Percentiles rank a stretch among this genome's conserved stretches.
Evolutionary conservation across 2,888 invertebrate species (phyloP).

Genomic region (Drosophila demipolita): DNA sequence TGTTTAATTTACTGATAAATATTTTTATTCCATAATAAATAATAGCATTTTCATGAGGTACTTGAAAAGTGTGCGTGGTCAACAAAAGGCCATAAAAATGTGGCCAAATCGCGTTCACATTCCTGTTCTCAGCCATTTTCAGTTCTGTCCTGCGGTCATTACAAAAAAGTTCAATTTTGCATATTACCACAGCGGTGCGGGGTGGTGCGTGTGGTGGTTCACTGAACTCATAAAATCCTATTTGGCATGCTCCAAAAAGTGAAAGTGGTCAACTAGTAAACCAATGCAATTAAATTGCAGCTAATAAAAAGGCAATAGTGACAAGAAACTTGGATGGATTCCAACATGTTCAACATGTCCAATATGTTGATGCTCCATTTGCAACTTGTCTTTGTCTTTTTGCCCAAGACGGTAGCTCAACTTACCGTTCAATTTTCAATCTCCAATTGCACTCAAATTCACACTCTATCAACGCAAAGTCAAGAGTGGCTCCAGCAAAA

Average conservation of each 20-base stretch:
- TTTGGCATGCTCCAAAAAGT: slow-evolving; percentile 58
- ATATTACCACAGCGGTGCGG: slow-evolving; percentile 47
- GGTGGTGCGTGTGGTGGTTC: slow-evolving; percentile 43
- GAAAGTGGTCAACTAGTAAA: slow-evolving; percentile 74
- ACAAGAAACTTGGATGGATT: slow-evolving; percentile 35
- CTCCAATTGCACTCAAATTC: slow-evolving; percentile 53
- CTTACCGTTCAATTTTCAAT: slow-evolving; percentile 58
- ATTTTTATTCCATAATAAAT: slow-evolving; percentile 77
- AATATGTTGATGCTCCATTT: slow-evolving; percentile 1
- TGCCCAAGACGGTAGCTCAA: slow-evolving; percentile 33
- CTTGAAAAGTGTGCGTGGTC: slow-evolving; percentile 45
- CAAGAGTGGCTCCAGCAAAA: slow-evolving; percentile 11
- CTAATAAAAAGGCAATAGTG: slow-evolving; percentile 68
- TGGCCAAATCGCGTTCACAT: slow-evolving; percentile 47
- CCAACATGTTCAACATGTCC: slow-evolving; percentile 28
- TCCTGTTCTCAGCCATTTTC: slow-evolving; percentile 47
- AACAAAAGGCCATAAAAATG: slow-evolving; percentile 61
- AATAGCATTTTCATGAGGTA: slow-evolving; percentile 72
- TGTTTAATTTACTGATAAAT: slow-evolving; percentile 81
- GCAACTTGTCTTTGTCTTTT: slow-evolving; percentile 40
- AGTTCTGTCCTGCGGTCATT: slow-evolving; percentile 79
- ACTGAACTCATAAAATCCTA: slow-evolving; percentile 69
- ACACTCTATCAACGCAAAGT: slow-evolving; percentile 43
- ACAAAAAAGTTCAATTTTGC: slow-evolving; percentile 62
- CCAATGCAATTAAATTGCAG: slow-evolving; percentile 64